Evolutionary conservation across 1,140 invertebrate genomes (phyloP).

Genomic region (Caerostris darwini): DNA sequence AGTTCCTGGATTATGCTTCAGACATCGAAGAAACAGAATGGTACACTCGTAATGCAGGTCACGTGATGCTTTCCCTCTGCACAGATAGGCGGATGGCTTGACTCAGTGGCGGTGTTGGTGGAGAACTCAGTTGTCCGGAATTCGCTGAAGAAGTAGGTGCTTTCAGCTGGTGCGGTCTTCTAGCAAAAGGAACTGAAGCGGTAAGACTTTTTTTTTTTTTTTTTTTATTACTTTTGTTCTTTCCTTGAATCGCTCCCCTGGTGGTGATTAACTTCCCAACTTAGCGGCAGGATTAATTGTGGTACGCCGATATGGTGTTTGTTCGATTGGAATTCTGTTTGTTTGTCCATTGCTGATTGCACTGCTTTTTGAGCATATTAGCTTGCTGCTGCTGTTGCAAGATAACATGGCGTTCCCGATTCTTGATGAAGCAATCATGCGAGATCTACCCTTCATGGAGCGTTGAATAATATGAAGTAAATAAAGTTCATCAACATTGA

Average conservation of each 20-base stretch:
- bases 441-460: not conserved
- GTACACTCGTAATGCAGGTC: slow-evolving; percentile 66
- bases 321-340: not conserved
- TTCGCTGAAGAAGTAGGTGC: slow-evolving; percentile 58
- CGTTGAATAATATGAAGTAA: too few species aligned
- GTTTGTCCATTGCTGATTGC: not conserved
- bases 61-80: slow-evolving; percentile 63
- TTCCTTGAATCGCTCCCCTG: not conserved
- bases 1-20: slow-evolving; percentile 37
- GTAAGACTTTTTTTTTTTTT: not conserved
- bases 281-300: not conserved
- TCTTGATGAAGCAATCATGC: not conserved
- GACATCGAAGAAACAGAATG: slow-evolving; percentile 43
- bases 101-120: slow-evolving; percentile 41
- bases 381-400: slow-evolving; percentile 13
- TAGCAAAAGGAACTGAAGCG: not conserved
- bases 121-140: slow-evolving; percentile 63
- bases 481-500: too few species aligned
- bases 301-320: not conserved
- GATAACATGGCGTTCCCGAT: not conserved
- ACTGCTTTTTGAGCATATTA: not conserved
- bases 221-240: not conserved
- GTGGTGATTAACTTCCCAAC: not conserved
- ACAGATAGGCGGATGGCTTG: slow-evolving; percentile 66
- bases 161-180: not conserved